These are phyloP conservation scores for Cremastobaeus sp. DNA, from an alignment of 2,888 invertebrate species.

Conservation along the genomic window DNA sequence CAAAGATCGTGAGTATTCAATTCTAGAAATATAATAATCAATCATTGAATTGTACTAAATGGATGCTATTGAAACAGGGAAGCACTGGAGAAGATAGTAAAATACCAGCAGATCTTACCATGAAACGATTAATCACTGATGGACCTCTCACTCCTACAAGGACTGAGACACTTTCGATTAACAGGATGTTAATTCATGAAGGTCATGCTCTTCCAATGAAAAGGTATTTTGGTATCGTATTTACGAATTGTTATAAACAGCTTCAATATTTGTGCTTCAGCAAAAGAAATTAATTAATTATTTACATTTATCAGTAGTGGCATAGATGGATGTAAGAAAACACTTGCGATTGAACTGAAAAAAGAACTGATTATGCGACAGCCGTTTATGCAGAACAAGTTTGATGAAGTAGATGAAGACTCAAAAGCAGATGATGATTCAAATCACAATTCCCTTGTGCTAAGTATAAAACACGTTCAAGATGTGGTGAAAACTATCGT, in stretches of 20 bases:
- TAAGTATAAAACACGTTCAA: no score
- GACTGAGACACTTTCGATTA: slow-evolving; percentile 84
- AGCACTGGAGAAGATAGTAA: slow-evolving; percentile 62
- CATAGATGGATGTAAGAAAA: slow-evolving; percentile 48
- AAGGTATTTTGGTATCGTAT: no score
- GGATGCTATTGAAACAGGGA: no score
- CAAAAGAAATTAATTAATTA: background rate
- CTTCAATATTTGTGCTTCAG: background rate
- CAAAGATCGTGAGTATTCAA: slow-evolving; percentile 78
- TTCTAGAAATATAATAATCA: background rate
- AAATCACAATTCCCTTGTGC: no score
- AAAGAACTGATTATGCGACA: slow-evolving; percentile 61
- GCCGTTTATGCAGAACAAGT: background rate
- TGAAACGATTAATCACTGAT: slow-evolving; percentile 81
- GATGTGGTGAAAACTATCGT: no score
- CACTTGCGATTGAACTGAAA: slow-evolving; percentile 70
- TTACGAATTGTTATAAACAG: no score
- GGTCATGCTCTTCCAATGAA: slow-evolving; percentile 82
- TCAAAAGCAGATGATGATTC: no score
- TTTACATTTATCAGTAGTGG: background rate
- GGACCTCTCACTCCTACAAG: slow-evolving; percentile 84
- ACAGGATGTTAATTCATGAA: slow-evolving; percentile 82
- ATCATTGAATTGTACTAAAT: background rate
- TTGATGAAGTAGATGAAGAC: no score
- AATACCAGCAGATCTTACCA: slow-evolving; percentile 83